Conservation (phyloP, 2,888 invertebrate species). For the Sminthurinus aureus region DNA sequence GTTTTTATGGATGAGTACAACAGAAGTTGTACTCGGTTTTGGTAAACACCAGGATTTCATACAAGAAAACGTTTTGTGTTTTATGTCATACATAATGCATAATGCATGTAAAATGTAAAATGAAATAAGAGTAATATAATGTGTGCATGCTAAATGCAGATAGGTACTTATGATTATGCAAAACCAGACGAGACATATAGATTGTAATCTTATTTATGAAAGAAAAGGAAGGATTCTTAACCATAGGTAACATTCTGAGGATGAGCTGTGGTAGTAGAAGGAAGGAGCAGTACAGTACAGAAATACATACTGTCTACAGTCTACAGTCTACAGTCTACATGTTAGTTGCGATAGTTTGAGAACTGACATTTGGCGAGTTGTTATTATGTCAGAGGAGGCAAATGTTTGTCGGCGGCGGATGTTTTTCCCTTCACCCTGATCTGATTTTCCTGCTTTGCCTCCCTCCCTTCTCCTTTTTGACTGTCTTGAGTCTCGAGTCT, state of each 20-base stretch:
- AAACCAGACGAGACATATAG: no score
- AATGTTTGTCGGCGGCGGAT: conserved; percentile 41
- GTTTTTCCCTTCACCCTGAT: conserved; percentile 45
- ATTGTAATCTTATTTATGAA: background rate
- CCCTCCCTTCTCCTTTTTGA: background rate
- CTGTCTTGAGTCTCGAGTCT: no score
- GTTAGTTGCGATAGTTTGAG: background rate
- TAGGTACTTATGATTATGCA: no score
- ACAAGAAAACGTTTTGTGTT: no score
- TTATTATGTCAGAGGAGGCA: conserved; percentile 27
- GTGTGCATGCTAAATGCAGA: background rate
- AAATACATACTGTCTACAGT: no score
- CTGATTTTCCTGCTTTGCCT: conserved; percentile 39
- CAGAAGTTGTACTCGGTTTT: no score
- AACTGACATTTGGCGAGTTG: conserved; percentile 28
- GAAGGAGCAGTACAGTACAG: background rate
- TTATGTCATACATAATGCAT: no score
- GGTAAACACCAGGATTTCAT: no score
- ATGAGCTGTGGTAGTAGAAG: background rate
- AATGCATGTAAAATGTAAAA: background rate
- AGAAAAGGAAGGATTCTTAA: conserved; percentile 7
- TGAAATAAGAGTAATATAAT: no score
- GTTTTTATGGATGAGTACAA: no score
- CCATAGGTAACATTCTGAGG: conserved; percentile 12
- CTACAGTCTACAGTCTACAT: no score